Base-by-base conservation (phyloP, 2,888 invertebrate species). In the Nemoura dubitans region DNA sequence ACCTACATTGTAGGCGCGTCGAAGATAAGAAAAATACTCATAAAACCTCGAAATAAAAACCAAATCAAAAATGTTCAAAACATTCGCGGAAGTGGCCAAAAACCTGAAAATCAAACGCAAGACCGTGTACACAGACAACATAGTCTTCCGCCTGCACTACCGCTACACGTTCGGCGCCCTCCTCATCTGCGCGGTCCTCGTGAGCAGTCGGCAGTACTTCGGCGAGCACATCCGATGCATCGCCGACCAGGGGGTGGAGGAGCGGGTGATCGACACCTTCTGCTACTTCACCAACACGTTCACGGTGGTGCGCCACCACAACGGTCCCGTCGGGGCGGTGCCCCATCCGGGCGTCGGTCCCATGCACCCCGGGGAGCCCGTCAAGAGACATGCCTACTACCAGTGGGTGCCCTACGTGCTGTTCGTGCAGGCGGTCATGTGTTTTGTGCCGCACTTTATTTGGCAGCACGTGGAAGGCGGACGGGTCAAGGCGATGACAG, bases 341-440 rank as follows among this genome's bases (percentile, higher is more conserved):
- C 84, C 84, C 27, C 84, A 90, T 86, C 90, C 89, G 0, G 91
- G 90, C 10, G 90, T 91, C 16, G 90, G 90, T 26, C 89, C 89
- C 0, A 87, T 89, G 85, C 88, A 85, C n/a, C 88, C 89, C 1
- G 89, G 88, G 2, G 90, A 90, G 76, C 86, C 89, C 82, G 88
- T 89, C n/a, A 89, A 89, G 86, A 90, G 91, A 88, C 91, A 91
- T 88, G 91, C 90, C 80, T 92, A 92, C 89, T 92, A 92, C 88
- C 92, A 92, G 89, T 92, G 92, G 92, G 92, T 92, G 59, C 91
- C 91, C 86, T 91, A 92, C 88, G 91, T 91, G 42, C 90, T 92
- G 5, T 90, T 91, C 88, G 89, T 92, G 76, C 92, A 92, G 89
- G 91, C 91, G 14, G 88, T 91, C n/a, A 88, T 91, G 84, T 92